Evolutionary conservation across 2,888 invertebrate species (phyloP).

Genomic region (Marasmarcha lunaedactyla): DNA sequence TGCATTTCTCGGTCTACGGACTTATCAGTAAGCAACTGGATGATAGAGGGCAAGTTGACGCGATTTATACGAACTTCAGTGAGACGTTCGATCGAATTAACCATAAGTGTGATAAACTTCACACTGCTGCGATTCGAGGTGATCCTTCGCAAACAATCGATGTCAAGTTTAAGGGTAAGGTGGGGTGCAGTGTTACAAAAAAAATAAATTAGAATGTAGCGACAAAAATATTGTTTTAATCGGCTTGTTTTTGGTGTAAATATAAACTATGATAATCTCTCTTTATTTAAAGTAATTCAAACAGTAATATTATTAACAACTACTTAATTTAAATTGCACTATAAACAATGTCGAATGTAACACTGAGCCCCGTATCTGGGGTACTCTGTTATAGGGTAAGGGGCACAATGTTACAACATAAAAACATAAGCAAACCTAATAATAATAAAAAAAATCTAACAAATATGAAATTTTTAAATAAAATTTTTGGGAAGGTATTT

Average conservation of each 20-base stretch:
- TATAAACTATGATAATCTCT: slow-evolving; percentile 9
- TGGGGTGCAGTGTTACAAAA: slow-evolving; percentile 4
- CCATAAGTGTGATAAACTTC: too few relatives aligned
- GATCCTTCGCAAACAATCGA: too few relatives aligned
- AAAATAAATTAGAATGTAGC: slow-evolving; percentile 2
- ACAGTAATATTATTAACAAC: slow-evolving; percentile 7
- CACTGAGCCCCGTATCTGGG: slow-evolving; percentile 11
- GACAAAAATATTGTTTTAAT: slow-evolving; percentile 8
- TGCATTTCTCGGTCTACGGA: too few relatives aligned
- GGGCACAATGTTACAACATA: slow-evolving; percentile 12
- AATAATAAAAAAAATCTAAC: slow-evolving; percentile 7
- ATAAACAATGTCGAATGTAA: slow-evolving; percentile 8
- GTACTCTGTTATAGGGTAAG: slow-evolving; percentile 10
- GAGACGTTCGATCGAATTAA: too few relatives aligned
- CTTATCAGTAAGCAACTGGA: too few relatives aligned
- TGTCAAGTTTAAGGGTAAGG: too few relatives aligned
- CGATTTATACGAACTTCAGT: too few relatives aligned
- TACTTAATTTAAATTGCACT: slow-evolving; percentile 11
- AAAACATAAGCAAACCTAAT: slow-evolving; percentile 1
- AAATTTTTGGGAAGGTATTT: slow-evolving; percentile 7
- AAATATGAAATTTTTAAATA: slow-evolving; percentile 6
- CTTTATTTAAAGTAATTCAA: slow-evolving; percentile 8
- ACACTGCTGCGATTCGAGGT: too few relatives aligned
- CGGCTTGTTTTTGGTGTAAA: slow-evolving; percentile 5
- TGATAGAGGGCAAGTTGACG: too few relatives aligned